Evolutionary conservation across 2,888 invertebrate genomes (phyloP).

Genomic region (Tenthredo amoena): DNA sequence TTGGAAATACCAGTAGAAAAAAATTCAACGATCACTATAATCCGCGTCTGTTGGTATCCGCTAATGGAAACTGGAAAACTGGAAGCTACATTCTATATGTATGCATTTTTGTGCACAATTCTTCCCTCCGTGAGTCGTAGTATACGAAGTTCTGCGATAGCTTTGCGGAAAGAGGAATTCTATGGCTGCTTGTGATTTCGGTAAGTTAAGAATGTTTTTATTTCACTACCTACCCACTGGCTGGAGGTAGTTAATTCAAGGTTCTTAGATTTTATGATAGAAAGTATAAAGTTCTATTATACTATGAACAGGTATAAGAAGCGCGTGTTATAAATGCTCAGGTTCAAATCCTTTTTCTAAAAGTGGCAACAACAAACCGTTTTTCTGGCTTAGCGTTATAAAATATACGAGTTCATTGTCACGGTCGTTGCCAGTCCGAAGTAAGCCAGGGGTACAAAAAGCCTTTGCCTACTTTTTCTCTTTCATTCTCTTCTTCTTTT

Average conservation of each 20-base stretch:
- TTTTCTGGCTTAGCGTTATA: constrained; percentile 31
- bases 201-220: background rate
- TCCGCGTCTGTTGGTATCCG: background rate
- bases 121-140: background rate
- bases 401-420: constrained; percentile 43
- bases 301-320: constrained; percentile 32
- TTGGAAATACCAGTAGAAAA: background rate
- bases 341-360: constrained; percentile 28
- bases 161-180: background rate
- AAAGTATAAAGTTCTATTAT: constrained; percentile 14
- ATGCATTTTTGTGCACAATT: background rate
- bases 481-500: background rate
- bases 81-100: background rate
- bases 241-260: background rate
- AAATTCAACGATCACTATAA: background rate
- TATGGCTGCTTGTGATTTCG: background rate
- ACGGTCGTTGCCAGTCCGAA: background rate
- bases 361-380: constrained; percentile 25
- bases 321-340: constrained; percentile 21
- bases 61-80: background rate
- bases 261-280: background rate
- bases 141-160: background rate
- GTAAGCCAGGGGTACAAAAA: constrained; percentile 14
- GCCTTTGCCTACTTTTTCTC: constrained; percentile 4
- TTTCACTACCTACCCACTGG: background rate